phyloP scores from a whole-genome alignment of 2,888 invertebrate genomes.

The Thera britannica region DNA sequence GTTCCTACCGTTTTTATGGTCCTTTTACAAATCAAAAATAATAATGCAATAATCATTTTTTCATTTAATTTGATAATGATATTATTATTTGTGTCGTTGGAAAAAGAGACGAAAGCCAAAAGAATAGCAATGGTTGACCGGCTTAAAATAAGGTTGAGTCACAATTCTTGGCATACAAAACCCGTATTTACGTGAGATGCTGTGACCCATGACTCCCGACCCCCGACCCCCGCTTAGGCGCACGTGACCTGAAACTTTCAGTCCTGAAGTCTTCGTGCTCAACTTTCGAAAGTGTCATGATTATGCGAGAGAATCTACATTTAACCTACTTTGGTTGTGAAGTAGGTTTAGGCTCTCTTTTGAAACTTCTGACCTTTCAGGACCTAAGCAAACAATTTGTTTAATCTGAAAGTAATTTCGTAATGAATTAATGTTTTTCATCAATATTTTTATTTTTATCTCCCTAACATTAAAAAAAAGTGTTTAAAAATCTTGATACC shows the following conservation, averaged over 20 bases:
- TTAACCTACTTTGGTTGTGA: slow-evolving; percentile 1
- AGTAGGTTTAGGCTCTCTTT: neutral
- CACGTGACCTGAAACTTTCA: slow-evolving; percentile 21
- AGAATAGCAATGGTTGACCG: neutral
- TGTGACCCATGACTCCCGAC: slow-evolving; percentile 13
- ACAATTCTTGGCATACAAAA: slow-evolving; percentile 10
- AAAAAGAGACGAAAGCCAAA: neutral
- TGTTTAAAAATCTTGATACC: no score
- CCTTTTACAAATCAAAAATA: no score
- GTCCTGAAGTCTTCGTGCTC: slow-evolving; percentile 1
- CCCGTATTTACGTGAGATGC: slow-evolving; percentile 9
- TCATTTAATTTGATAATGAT: no score
- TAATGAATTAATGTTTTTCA: no score
- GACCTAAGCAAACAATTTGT: slow-evolving; percentile 3
- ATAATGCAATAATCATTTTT: no score
- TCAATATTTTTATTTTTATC: no score
- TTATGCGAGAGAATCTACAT: slow-evolving; percentile 11
- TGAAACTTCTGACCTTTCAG: slow-evolving; percentile 1
- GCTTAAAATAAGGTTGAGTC: neutral
- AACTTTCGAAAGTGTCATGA: slow-evolving; percentile 16
- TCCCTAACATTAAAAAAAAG: no score
- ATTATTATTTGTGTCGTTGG: no score
- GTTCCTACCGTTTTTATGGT: no score
- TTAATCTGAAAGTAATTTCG: neutral
- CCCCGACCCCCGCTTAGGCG: slow-evolving; percentile 14